phyloP scores from a whole-genome alignment of 2,888 invertebrate genomes.

The Tigriopus californicus region DNA sequence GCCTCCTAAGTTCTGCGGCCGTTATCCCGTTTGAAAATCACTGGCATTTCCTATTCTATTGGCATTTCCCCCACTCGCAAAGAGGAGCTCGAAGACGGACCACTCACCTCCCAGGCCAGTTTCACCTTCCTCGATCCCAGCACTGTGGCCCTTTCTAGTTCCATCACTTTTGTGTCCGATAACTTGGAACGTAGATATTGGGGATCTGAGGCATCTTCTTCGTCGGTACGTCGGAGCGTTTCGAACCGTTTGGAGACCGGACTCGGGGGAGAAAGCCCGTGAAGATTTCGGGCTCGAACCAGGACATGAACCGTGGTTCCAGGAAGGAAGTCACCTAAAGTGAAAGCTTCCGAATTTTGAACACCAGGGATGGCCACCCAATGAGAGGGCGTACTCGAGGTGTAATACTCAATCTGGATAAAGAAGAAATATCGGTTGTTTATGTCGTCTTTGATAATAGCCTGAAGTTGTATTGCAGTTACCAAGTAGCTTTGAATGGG shows the following conservation, averaged over 20 bases:
- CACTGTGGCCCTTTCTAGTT: not conserved
- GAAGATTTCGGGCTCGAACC: constrained; percentile 3
- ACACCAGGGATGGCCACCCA: not conserved
- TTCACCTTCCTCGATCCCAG: constrained; percentile 6
- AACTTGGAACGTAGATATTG: not conserved
- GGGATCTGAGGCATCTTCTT: not conserved
- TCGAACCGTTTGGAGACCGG: constrained; percentile 1
- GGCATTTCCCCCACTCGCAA: not conserved
- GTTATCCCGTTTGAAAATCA: no score
- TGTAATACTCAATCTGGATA: not conserved
- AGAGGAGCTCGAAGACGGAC: not conserved
- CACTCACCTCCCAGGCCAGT: constrained; percentile 11
- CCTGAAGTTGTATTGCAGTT: constrained; percentile 1
- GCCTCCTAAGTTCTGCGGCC: no score
- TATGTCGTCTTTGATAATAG: not conserved
- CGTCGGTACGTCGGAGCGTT: not conserved
- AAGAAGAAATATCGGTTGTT: not conserved
- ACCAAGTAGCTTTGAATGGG: constrained; percentile 11
- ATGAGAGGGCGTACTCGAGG: not conserved
- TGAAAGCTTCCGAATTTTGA: not conserved
- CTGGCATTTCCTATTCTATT: not conserved
- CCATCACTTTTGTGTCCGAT: not conserved
- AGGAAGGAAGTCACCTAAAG: not conserved
- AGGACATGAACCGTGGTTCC: not conserved
- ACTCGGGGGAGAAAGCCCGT: constrained; percentile 10